Evolutionary conservation across 2,888 invertebrate genomes (phyloP), one percentile per base, ranked within the genome.

Genomic region (Eutolmus rufibarbis): DNA sequence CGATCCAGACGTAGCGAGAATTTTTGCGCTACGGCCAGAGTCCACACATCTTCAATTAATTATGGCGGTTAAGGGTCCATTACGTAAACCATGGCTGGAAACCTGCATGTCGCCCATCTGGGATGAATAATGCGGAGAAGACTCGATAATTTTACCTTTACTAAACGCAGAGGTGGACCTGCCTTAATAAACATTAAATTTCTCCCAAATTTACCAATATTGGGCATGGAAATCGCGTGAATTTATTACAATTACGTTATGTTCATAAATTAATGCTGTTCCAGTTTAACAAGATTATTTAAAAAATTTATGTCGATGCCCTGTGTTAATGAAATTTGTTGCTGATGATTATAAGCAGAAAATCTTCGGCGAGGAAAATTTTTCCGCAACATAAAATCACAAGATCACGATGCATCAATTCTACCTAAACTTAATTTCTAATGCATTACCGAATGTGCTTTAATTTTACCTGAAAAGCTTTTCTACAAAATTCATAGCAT

Each of bases 31-130:
- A 12, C 66, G 46, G 23, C 46, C 19, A 43, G 23, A 5, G 19
- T 78, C 78, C 78, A 43, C 78, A 43, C 78, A 78, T 78, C 78
- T 78, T 34, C 78, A 19, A 40, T 78, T 78, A 78, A 78, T 78
- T 40, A 40, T 12, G 14, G 43, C 9, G 5, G 43, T 78, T 78
- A 78, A 78, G 78, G 78, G 40, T 23, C 43, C 43, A 23, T 78
- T 66, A 28, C 66, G 12, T 66, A 66, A 66, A 23, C 19, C 66
- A 0, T 66, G 28, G 23, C 12, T 28, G 66, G 0, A 66, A 19
- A 66, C 66, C 66, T 66, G 28, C 3, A 66, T 66, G 66, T 66
- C 66, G 66, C 28, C 66, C 66, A 28, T 9, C 28, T 66, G 66
- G 28, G 12, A 66, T 66, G 66, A 66, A 28, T 66, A 23, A 66